phyloP scores from a whole-genome alignment of 2,888 invertebrate species.

The Uloborus plumipes region DNA sequence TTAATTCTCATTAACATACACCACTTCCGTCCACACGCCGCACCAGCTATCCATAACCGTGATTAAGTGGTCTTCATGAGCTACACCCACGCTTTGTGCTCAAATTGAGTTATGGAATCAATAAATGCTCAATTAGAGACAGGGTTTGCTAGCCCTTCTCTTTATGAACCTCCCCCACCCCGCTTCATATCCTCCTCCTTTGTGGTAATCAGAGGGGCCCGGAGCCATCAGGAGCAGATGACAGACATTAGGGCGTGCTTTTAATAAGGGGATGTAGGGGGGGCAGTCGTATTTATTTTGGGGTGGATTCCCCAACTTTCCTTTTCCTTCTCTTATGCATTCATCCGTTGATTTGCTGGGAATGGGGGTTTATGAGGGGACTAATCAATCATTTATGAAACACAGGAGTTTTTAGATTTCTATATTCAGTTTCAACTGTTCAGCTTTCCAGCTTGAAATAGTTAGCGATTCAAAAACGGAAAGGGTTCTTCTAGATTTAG shows the following conservation, averaged over 20 bases:
- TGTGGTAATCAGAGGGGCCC: slow-evolving; percentile 39
- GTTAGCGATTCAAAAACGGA: too few relatives aligned
- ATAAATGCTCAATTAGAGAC: slow-evolving; percentile 63
- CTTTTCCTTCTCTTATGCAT: too few relatives aligned
- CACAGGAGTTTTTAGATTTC: too few relatives aligned
- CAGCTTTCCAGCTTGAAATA: too few relatives aligned
- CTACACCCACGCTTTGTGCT: slow-evolving; percentile 62
- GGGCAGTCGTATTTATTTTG: slow-evolving; percentile 27
- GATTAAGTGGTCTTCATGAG: slow-evolving; percentile 57
- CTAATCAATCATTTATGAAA: too few relatives aligned
- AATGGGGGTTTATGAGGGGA: too few relatives aligned
- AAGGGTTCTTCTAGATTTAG: too few relatives aligned
- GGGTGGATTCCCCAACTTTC: background rate
- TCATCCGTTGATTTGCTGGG: too few relatives aligned
- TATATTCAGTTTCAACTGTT: too few relatives aligned
- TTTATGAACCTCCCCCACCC: background rate
- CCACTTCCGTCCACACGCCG: background rate
- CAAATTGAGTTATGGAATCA: slow-evolving; percentile 64
- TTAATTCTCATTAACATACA: background rate
- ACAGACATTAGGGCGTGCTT: slow-evolving; percentile 58
- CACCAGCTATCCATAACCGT: slow-evolving; percentile 40
- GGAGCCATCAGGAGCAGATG: slow-evolving; percentile 61
- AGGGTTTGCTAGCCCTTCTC: slow-evolving; percentile 13
- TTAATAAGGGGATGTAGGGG: slow-evolving; percentile 47
- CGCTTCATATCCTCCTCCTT: slow-evolving; percentile 15